A percentile compares a stretch with the other conserved stretches of the same genome.
Evolutionary conservation across 1,140 invertebrate species (phyloP).

Genomic region (Lepidurus packardi): DNA sequence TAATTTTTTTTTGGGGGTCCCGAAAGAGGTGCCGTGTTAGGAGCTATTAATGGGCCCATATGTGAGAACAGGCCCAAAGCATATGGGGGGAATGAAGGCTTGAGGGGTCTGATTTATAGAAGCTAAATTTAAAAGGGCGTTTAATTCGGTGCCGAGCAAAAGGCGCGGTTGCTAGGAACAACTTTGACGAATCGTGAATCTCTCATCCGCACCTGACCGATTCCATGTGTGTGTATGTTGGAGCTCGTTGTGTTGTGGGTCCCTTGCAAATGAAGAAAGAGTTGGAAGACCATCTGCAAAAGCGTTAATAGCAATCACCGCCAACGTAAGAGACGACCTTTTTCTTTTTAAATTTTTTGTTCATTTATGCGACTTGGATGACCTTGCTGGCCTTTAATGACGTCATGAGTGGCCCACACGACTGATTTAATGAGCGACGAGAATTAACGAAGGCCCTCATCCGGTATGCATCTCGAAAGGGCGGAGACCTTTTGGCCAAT

Average conservation of each 20-base stretch:
- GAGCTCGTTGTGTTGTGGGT: neutral
- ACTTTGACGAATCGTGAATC: neutral
- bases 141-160: neutral
- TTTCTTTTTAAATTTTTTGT: neutral
- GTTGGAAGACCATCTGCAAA: neutral
- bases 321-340: neutral
- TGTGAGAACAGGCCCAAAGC: neutral
- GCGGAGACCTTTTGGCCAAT: conserved; percentile 14
- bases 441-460: neutral
- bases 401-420: conserved; percentile 17
- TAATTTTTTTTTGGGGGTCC: neutral
- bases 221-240: neutral
- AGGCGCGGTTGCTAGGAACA: neutral
- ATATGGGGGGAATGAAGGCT: neutral
- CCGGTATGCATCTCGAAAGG: conserved; percentile 16
- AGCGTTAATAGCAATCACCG: neutral
- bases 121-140: conserved; percentile 21
- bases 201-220: neutral
- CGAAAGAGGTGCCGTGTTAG: neutral
- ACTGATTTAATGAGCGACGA: conserved; percentile 14
- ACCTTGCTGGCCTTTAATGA: conserved; percentile 14
- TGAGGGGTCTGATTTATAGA: neutral
- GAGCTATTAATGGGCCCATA: neutral
- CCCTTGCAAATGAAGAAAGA: neutral
- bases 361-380: neutral